Conservation (phyloP, 2,797 vertebrate species). For the Sparidentex hasta region DNA sequence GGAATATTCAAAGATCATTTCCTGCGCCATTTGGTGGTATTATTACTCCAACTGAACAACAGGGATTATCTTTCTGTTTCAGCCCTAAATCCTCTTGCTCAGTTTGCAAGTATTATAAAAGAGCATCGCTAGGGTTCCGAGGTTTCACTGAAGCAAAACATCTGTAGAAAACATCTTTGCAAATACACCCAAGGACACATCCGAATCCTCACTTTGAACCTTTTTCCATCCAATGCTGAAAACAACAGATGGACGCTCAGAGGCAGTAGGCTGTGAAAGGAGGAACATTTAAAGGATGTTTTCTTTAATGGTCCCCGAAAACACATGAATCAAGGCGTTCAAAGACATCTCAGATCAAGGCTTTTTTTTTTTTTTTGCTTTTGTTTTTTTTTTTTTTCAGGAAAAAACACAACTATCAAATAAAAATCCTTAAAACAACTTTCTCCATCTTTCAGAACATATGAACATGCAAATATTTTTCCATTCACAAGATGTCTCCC, state of each 20-base stretch:
- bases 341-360: no score
- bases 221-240: slow-evolving; percentile 11
- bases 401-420: no score
- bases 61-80: slow-evolving; percentile 23
- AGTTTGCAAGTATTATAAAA: slow-evolving; percentile 14
- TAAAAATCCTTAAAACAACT: no score
- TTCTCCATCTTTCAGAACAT: no score
- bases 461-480: no score
- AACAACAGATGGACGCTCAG: slow-evolving; percentile 13
- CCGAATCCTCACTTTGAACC: not conserved
- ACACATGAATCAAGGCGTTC: no score
- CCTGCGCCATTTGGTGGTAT: slow-evolving; percentile 49
- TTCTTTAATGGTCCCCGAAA: no score
- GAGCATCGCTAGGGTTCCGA: not conserved
- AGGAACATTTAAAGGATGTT: not conserved
- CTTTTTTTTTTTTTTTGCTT: no score
- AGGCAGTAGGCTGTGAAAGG: not conserved
- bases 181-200: slow-evolving; percentile 23
- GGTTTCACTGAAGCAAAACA: not conserved
- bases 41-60: slow-evolving; percentile 32
- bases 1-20: slow-evolving; percentile 59
- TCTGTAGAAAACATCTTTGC: slow-evolving; percentile 9
- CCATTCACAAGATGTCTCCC: no score
- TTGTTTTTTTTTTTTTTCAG: no score
- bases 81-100: slow-evolving; percentile 28